Conservation (phyloP, 2,797 vertebrate genomes). For the Alosa sapidissima region DNA sequence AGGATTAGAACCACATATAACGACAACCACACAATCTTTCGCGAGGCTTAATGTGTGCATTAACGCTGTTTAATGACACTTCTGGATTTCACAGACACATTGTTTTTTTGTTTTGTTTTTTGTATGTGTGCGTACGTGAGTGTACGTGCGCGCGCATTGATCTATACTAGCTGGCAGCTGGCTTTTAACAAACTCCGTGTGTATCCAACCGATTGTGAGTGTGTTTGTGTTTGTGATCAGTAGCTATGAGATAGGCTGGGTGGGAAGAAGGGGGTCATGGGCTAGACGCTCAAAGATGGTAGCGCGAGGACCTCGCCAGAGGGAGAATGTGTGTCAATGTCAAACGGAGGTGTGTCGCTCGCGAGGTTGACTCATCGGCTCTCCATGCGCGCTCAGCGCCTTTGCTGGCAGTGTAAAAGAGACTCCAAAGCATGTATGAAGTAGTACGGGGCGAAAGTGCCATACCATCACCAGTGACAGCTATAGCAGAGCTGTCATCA, state of each 20-base stretch:
- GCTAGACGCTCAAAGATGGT: constrained; percentile 25
- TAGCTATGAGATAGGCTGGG: neutral
- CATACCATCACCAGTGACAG: neutral
- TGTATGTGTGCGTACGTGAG: neutral
- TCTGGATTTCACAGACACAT: neutral
- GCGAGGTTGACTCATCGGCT: constrained; percentile 39
- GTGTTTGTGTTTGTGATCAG: constrained; percentile 1
- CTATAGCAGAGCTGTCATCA: neutral
- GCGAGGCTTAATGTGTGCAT: neutral
- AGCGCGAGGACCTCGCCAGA: neutral
- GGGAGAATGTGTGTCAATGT: constrained; percentile 70
- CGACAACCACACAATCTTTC: neutral
- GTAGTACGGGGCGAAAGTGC: neutral
- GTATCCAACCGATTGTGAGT: neutral
- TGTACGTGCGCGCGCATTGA: neutral
- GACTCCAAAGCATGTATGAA: neutral
- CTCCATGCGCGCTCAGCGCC: neutral
- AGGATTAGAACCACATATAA: neutral
- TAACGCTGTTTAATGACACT: neutral
- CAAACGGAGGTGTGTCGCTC: constrained; percentile 72
- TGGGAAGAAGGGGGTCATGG: neutral
- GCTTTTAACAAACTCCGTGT: neutral
- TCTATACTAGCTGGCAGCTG: too few relatives aligned
- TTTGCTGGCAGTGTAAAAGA: neutral
- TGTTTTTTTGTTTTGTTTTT: neutral